Conservation (phyloP, 2,113 vertebrate species). For the Equus quagga region DNA sequence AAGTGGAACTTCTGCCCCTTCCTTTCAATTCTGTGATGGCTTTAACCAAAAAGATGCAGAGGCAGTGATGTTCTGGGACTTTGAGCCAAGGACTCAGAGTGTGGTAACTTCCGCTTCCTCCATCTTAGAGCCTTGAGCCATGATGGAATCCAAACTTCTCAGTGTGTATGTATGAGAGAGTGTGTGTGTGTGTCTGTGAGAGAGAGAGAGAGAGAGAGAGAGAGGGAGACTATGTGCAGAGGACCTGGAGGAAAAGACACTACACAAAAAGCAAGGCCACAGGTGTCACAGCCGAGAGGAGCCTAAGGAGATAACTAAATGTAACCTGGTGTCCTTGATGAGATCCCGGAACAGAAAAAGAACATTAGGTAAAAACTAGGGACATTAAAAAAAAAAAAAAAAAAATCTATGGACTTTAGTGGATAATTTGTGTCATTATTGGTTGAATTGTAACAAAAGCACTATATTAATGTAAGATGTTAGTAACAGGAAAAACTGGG, state of each 20-base stretch:
- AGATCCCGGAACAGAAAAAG: background rate
- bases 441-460: background rate
- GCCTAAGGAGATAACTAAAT: background rate
- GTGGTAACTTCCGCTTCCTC: background rate
- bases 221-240: too few relatives aligned
- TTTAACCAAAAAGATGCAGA: background rate
- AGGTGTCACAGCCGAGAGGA: background rate
- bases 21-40: background rate
- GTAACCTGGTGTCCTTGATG: background rate
- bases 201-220: rapidly evolving
- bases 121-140: background rate
- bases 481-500: background rate
- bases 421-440: background rate
- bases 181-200: too few relatives aligned
- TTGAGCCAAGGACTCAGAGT: background rate
- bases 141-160: background rate
- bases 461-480: background rate
- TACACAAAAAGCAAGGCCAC: background rate
- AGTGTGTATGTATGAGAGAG: too few relatives aligned
- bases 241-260: background rate
- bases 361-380: background rate
- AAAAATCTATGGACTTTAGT: background rate
- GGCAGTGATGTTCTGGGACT: background rate
- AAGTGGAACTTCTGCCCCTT: background rate
- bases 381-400: background rate